Conservation (phyloP, 1,140 invertebrate genomes). For the Vanessa tameamea region DNA sequence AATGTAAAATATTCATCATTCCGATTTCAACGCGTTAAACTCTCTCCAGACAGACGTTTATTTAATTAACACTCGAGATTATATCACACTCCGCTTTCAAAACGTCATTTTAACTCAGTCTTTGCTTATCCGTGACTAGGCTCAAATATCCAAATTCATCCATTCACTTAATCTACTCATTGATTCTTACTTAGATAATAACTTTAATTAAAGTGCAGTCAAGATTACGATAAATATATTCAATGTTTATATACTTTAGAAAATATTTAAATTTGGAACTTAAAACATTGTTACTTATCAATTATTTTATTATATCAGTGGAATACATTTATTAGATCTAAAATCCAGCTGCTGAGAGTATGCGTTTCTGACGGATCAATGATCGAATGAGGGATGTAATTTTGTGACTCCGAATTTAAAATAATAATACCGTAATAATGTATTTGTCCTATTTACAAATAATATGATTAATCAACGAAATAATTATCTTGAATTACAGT, state of each 20-base stretch:
- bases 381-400: too few species aligned
- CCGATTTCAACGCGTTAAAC: conserved; percentile 9
- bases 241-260: neutral
- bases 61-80: conserved; percentile 8
- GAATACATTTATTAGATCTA: too few species aligned
- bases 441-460: too few species aligned
- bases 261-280: neutral
- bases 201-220: conserved; percentile 3
- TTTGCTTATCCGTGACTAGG: conserved; percentile 48
- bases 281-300: neutral
- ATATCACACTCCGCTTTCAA: conserved; percentile 32
- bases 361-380: too few species aligned
- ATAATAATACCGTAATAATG: too few species aligned
- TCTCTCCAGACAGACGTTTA: neutral
- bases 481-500: too few species aligned
- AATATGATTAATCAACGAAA: too few species aligned
- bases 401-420: too few species aligned
- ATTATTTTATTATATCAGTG: too few species aligned
- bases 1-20: conserved; percentile 1
- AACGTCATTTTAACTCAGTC: conserved; percentile 46
- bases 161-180: neutral
- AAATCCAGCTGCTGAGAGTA: too few species aligned
- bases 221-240: neutral
- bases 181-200: neutral
- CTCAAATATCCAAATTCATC: conserved; percentile 15